Evolutionary conservation across 1,140 invertebrate species (phyloP).

Genomic region (Sycobia sp.): DNA sequence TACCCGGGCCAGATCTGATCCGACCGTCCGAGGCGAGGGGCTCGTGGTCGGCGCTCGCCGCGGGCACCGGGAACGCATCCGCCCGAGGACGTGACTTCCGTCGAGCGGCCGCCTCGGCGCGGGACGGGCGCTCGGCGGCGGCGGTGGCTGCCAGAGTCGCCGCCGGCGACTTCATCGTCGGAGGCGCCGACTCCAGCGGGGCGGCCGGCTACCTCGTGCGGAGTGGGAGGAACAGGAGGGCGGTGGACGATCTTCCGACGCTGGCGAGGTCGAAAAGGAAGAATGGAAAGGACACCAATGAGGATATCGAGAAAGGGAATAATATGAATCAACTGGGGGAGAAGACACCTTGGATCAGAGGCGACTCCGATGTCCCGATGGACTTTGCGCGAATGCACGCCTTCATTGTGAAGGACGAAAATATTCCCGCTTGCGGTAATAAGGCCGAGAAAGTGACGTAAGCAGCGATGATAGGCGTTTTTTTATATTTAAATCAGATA

Average conservation of each 20-base stretch:
- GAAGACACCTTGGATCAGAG: conserved; percentile 32
- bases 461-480: background rate
- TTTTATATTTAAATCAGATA: too few species aligned
- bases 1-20: too few species aligned
- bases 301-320: background rate
- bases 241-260: background rate
- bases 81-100: background rate
- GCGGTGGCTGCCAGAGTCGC: background rate
- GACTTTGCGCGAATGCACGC: conserved; percentile 40
- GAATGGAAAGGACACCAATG: background rate
- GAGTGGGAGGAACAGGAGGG: background rate
- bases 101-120: background rate
- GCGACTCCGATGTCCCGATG: conserved; percentile 24
- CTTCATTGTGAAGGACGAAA: conserved; percentile 40
- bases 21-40: background rate
- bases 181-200: background rate
- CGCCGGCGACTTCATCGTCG: background rate
- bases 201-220: background rate
- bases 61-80: background rate
- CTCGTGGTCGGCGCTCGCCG: background rate
- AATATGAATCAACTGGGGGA: background rate
- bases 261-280: background rate
- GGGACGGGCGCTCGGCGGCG: background rate
- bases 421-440: conserved; percentile 34
- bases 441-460: conserved; percentile 36